Base-by-base conservation (phyloP, 2,797 vertebrate genomes). In the Dendrocincla fuliginosa region DNA sequence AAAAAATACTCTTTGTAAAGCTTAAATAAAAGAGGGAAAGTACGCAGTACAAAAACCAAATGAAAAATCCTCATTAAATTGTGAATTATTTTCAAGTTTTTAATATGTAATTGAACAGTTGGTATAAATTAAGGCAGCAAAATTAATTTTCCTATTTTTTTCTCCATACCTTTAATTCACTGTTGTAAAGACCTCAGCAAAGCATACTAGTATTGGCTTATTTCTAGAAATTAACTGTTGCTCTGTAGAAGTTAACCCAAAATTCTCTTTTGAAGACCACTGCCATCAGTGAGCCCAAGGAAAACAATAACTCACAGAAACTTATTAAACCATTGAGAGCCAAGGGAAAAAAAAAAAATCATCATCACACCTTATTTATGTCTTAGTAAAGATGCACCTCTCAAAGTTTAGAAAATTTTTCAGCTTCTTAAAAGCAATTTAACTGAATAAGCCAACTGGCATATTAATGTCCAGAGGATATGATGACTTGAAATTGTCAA, bases 31-130 rank as follows among this genome's bases (percentile, higher is more conserved):
- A 42, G 28, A 83, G 5, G 56, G 8, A 53, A 46, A 69, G 23
- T 12, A 81, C 8, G 53, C 0, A 7, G 25, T 32, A 42, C 6
- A 76, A 33, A 64, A 53, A 13, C 0, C 2, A 68, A 49, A 5
- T 0, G 44, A 60, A 70, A 59, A 60, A 16, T 9, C 15, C 11
- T 56, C 10, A 81, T 53, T 73, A 64, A 60, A 61, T 46, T 71
- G 12, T 5, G 3, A 68, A 52, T 67, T 23, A 39, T 68, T 61
- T 71, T 61, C 37, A 10, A 4, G 6, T 24, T 49, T 71, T 78
- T 22, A 57, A 53, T n/a, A 75, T 0, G 1, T 24, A 78, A 60
- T 18, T 64, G 15, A 70, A 77, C 32, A 7, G 27, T 10, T 5
- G 0, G 9, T 23, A 81, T n/a, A 68, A 84, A 77, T 80, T 39